phyloP scores from a whole-genome alignment of 2,888 invertebrate species.

The Agrotis exclamationis region DNA sequence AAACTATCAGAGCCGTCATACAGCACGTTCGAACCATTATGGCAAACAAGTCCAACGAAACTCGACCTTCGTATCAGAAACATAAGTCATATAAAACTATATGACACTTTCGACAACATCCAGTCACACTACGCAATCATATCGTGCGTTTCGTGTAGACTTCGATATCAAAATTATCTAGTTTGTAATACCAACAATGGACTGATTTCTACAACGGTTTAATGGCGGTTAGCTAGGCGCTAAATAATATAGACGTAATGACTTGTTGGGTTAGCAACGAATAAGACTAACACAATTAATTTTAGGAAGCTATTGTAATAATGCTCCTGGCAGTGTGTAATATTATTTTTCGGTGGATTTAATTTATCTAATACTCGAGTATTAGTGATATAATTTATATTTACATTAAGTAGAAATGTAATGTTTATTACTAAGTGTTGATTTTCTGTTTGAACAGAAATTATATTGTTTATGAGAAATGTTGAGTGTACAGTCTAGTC shows the following conservation, averaged over 20 bases:
- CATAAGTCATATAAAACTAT: slow-evolving; percentile 11
- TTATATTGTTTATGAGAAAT: slow-evolving; percentile 86
- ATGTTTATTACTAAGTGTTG: slow-evolving; percentile 89
- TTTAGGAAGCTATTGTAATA: slow-evolving; percentile 83
- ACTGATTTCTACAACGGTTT: slow-evolving; percentile 70
- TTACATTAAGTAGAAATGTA: slow-evolving; percentile 89
- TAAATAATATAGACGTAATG: slow-evolving; percentile 71
- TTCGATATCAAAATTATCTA: slow-evolving; percentile 36
- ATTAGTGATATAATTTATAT: slow-evolving; percentile 89
- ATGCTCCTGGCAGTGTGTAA: slow-evolving; percentile 86
- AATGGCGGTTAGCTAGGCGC: slow-evolving; percentile 77
- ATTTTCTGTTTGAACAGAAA: slow-evolving; percentile 89
- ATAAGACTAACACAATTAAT: slow-evolving; percentile 89
- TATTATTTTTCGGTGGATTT: slow-evolving; percentile 89
- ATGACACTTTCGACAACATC: slow-evolving; percentile 31
- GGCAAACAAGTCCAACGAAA: slow-evolving; percentile 55
- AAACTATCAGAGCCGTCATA: slow-evolving; percentile 58
- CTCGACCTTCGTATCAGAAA: slow-evolving; percentile 25
- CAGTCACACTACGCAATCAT: slow-evolving; percentile 55
- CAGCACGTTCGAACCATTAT: slow-evolving; percentile 61
- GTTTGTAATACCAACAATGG: slow-evolving; percentile 60
- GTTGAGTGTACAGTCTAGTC: slow-evolving; percentile 91
- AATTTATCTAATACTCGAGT: slow-evolving; percentile 91
- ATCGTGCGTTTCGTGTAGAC: slow-evolving; percentile 51
- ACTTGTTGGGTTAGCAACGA: slow-evolving; percentile 81